Evolutionary conservation across 2,797 vertebrate genomes (phyloP).

Genomic region (Pachyuromys duprasi): DNA sequence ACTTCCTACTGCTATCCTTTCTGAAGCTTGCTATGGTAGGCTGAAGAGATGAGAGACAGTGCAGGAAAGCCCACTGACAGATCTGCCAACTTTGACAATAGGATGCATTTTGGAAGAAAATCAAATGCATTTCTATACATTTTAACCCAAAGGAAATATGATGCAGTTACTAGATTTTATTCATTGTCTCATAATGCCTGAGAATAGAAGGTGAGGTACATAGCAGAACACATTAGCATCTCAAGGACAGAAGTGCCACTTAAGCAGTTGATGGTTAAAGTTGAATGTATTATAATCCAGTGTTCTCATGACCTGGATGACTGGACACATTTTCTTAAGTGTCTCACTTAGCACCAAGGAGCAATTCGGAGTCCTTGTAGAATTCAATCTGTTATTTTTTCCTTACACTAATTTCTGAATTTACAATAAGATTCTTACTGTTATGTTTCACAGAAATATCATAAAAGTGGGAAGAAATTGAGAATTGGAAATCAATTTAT

Average conservation of each 20-base stretch:
- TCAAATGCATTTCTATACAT: not conserved
- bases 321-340: conserved; percentile 16
- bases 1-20: not conserved
- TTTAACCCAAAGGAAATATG: not conserved
- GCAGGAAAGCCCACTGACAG: rapidly evolving
- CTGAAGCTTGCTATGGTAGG: not conserved
- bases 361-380: not conserved
- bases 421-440: not conserved
- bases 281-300: not conserved
- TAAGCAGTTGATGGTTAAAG: not conserved
- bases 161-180: not conserved
- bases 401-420: not conserved
- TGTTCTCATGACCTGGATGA: not conserved
- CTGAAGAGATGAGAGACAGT: not conserved
- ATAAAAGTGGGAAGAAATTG: not conserved
- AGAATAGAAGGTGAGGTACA: not conserved
- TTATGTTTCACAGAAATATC: not conserved
- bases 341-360: not conserved
- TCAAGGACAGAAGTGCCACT: not conserved
- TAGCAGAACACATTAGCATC: not conserved
- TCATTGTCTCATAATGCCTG: not conserved
- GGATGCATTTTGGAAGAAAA: not conserved
- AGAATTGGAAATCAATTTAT: not conserved
- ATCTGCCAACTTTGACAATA: not conserved
- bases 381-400: conserved; percentile 17